Evolutionary conservation across 2,888 invertebrate genomes (phyloP), one percentile per base, ranked within the genome.

Genomic region (Chymomyza procnemis): DNA sequence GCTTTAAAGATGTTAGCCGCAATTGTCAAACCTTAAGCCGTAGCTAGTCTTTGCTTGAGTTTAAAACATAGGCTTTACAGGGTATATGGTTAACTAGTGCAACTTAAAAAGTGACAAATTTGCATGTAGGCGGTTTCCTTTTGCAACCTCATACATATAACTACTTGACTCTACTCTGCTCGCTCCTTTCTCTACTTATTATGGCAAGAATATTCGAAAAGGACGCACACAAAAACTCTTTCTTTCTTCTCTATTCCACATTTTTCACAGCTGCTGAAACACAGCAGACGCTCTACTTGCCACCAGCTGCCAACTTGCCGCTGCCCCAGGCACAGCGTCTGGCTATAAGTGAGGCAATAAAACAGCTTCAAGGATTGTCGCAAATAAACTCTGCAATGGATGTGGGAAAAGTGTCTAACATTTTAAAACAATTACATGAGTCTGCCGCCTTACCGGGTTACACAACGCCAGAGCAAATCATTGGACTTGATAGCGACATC

Each of bases 381-480:
- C 82, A 87, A 74, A 85, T 92, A 18, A 76, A 87, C 54, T 91
- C 90, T n/a, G 74, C 89, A 14, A 79, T 76, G 26, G 91, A 92
- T 74, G 88, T 90, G 8, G 76, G 85, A 2, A 73, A 71, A 19
- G 88, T 92, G 58, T 78, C 90, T 62, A 59, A 64, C 3, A 73
- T 84, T 41, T 74, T 92, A 55, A 75, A 85, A 19, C 67, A 87
- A 12, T 64, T 93, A 4, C 67, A 89, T 18, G 50, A 80, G 8
- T 64, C 58, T 4, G 76, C 88, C 47, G 80, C 88, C 55, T 80
- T 92, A 61, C 92, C 92, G 3, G 91, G 90, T 8, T 88, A 84
- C 19, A 82, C 94, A 34, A 96, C 95, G 0, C 92, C 94, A 18
- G 94, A 95, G 87, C 94, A 93, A 87, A 89, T 95, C n/a, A 85